phyloP scores from a whole-genome alignment of 2,797 vertebrate species.

The Lithobates pipiens region DNA sequence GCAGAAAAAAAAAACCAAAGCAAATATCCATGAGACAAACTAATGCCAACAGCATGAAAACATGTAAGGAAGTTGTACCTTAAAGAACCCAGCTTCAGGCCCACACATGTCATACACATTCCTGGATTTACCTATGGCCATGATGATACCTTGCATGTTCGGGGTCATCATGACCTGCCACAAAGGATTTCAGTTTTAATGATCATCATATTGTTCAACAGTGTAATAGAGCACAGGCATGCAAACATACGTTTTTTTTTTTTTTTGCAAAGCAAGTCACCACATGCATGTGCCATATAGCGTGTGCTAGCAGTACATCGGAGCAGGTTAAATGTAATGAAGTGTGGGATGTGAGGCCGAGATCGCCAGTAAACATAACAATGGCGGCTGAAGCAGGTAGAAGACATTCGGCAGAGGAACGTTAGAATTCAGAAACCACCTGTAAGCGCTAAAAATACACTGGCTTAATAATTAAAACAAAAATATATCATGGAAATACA shows the following conservation, averaged over 20 bases:
- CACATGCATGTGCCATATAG: conserved; percentile 66
- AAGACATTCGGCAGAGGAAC: conserved; percentile 3
- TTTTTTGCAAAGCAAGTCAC: conserved; percentile 56
- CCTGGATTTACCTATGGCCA: conserved; percentile 98
- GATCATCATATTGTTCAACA: conserved; percentile 68
- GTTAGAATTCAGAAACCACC: conserved; percentile 16
- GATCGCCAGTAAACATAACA: neutral
- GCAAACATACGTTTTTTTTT: conserved; percentile 61
- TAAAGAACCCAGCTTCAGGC: conserved; percentile 98
- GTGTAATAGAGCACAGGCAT: conserved; percentile 68
- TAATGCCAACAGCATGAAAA: conserved; percentile 56
- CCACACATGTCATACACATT: conserved; percentile 96
- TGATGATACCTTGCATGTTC: conserved; percentile 99
- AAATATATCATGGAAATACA: too few species aligned
- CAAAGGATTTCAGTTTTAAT: conserved; percentile 77
- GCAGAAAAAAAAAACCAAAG: conserved; percentile 9
- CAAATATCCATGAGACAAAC: conserved; percentile 43
- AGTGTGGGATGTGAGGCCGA: neutral
- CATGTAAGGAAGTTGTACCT: conserved; percentile 85
- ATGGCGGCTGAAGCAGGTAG: neutral
- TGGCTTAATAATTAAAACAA: neutral
- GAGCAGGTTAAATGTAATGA: conserved; percentile 12
- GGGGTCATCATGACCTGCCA: conserved; percentile 99
- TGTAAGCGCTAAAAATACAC: neutral
- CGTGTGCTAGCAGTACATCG: conserved; percentile 39